phyloP scores from a whole-genome alignment of 2,888 invertebrate genomes.

The Lypha dubia region DNA sequence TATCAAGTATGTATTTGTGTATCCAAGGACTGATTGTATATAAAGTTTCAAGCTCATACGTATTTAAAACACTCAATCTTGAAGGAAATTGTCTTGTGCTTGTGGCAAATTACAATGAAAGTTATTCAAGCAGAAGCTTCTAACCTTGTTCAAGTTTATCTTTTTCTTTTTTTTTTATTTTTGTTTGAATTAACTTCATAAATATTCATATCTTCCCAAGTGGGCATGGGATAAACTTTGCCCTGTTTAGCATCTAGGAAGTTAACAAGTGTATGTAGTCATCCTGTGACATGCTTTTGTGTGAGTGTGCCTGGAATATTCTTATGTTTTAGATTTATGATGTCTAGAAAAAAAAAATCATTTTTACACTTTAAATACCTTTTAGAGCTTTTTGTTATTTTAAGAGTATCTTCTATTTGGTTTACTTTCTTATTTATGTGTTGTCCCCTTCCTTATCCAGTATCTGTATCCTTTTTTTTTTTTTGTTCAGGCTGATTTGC shows the following conservation, averaged over 20 bases:
- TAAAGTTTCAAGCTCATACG: slow-evolving; percentile 28
- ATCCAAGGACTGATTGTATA: not conserved
- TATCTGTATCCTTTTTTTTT: too few species aligned
- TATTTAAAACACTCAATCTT: not conserved
- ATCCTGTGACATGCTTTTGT: slow-evolving; percentile 5
- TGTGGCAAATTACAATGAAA: not conserved
- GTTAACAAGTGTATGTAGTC: slow-evolving; percentile 18
- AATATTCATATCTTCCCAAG: slow-evolving; percentile 10
- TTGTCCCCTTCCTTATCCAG: slow-evolving; percentile 15
- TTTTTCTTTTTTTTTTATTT: too few species aligned
- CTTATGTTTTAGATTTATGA: slow-evolving; percentile 51
- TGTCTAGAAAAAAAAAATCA: not conserved
- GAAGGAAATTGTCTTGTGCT: not conserved
- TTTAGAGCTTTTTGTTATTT: slow-evolving; percentile 26
- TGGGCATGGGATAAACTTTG: not conserved
- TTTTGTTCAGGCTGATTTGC: not conserved
- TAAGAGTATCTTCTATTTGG: slow-evolving; percentile 14
- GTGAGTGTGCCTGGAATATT: not conserved
- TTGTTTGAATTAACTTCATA: not conserved
- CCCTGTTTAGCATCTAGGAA: not conserved
- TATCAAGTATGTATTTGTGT: not conserved
- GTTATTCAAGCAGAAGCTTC: not conserved
- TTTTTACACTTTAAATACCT: slow-evolving; percentile 18
- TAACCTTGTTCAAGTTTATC: not conserved
- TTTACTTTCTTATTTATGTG: not conserved